Base-by-base conservation (phyloP, 2,113 vertebrate genomes). In the Campylorhamphus procurvoides region DNA sequence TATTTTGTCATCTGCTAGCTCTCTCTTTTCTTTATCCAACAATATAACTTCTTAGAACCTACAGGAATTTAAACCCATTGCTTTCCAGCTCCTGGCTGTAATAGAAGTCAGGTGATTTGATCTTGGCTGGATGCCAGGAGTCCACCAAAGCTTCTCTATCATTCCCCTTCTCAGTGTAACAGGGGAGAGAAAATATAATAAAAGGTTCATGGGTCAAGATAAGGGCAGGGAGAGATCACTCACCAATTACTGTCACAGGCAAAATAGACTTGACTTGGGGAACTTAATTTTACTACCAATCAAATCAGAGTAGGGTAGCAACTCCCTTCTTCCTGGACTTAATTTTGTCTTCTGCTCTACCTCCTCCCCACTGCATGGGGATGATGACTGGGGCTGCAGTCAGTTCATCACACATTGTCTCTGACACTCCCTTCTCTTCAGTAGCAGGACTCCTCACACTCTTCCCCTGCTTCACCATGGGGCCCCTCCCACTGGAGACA, bases 261-360 rank as follows among this genome's bases (percentile, higher is more conserved):
- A 68, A 66, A 79, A 79, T 2, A 50, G 17, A 42, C 12, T 62
- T 0, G 0, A 62, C 25, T 47, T 23, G 1, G 29, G 10, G 20
- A 76, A 62, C n/a, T 69, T 55, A 68, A 40, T 13, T 37, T 40
- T 23, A 16, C 35, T 69, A 42, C 7, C 44, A 46, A 25, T 46
- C 44, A 82, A 20, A 75, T n/a, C n/a, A 24, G 24, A 75, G 16
- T 18, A 74, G 23, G 27, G 6, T 13, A 67, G 42, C 68, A 67
- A 59, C 14, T 62, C 14, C 20, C 14, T 55, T 33, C 35, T 47
- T 62, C 25, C 40, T 24, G 40, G 14, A 20, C 22, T 37, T 69
- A 35, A 49, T 40, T 62, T 76, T 56, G 62, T 24, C 40, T n/a
- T 76, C 33, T 24, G 39, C 12, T 59, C 27, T 35, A 69, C 20